phyloP scores from a whole-genome alignment of 2,797 vertebrate genomes.

The Columba guinea region DNA sequence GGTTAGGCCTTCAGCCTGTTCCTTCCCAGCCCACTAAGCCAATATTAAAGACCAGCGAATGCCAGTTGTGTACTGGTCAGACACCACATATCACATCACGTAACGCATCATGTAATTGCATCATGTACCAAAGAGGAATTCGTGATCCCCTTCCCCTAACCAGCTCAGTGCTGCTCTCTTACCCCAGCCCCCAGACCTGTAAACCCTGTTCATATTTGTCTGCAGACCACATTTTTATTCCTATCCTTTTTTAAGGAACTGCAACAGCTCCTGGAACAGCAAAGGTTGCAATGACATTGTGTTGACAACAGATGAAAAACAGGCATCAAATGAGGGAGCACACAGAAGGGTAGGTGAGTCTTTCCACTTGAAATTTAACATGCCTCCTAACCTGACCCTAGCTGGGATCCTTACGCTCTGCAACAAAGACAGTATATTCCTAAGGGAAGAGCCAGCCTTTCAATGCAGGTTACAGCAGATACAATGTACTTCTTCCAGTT shows the following conservation, averaged over 20 bases:
- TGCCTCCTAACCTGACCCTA: background rate
- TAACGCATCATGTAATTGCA: background rate
- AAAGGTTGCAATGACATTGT: background rate
- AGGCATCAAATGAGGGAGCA: background rate
- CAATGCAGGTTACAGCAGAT: background rate
- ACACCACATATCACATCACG: background rate
- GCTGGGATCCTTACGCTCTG: background rate
- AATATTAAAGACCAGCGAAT: background rate
- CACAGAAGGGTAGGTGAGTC: background rate
- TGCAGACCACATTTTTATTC: background rate
- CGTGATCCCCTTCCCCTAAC: accelerated
- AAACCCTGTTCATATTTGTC: background rate
- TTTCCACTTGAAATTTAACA: background rate
- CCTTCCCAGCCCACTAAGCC: background rate
- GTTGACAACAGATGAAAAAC: constrained; percentile 9
- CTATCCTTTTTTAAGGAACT: background rate
- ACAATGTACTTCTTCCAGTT: background rate
- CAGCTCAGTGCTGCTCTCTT: background rate
- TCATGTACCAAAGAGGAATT: background rate
- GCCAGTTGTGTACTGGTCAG: background rate
- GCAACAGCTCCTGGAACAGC: background rate
- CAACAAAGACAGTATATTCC: background rate
- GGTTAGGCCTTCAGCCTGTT: background rate
- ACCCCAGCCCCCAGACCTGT: background rate
- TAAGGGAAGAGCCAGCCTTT: background rate